phyloP scores from a whole-genome alignment of 2,888 invertebrate species.

The Lottia scabra region DNA sequence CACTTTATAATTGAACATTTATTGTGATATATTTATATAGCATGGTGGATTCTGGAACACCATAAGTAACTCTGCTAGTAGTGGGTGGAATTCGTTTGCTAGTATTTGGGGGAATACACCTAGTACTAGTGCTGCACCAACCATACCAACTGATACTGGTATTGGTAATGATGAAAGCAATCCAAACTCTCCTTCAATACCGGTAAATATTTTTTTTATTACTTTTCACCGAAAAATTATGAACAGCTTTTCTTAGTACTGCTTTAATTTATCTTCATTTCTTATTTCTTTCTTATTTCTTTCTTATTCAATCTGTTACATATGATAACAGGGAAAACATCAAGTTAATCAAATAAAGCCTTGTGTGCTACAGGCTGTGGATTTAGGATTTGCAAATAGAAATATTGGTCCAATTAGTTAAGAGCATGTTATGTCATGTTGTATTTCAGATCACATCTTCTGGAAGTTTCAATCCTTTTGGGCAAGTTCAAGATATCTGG shows the following conservation, averaged over 20 bases:
- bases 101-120: slow-evolving; percentile 49
- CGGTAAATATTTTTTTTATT: neutral
- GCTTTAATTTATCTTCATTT: too few relatives aligned
- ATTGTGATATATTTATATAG: slow-evolving; percentile 15
- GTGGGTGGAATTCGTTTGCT: slow-evolving; percentile 54
- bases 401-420: too few relatives aligned
- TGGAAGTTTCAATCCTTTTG: slow-evolving; percentile 2
- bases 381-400: too few relatives aligned
- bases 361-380: too few relatives aligned
- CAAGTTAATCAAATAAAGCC: too few relatives aligned
- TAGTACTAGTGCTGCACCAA: slow-evolving; percentile 7
- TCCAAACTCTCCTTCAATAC: neutral
- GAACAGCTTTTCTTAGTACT: too few relatives aligned
- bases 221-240: too few relatives aligned
- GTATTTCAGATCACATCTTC: neutral
- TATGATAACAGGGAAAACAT: too few relatives aligned
- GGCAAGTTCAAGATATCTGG: slow-evolving; percentile 47
- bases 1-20: too few relatives aligned
- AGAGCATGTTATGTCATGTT: neutral
- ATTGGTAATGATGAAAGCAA: neutral
- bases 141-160: slow-evolving; percentile 7
- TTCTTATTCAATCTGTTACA: too few relatives aligned
- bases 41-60: slow-evolving; percentile 54
- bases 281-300: too few relatives aligned
- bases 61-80: slow-evolving; percentile 56